phyloP scores from a whole-genome alignment of 2,113 vertebrate genomes.

The Grammomys dolichurus region DNA sequence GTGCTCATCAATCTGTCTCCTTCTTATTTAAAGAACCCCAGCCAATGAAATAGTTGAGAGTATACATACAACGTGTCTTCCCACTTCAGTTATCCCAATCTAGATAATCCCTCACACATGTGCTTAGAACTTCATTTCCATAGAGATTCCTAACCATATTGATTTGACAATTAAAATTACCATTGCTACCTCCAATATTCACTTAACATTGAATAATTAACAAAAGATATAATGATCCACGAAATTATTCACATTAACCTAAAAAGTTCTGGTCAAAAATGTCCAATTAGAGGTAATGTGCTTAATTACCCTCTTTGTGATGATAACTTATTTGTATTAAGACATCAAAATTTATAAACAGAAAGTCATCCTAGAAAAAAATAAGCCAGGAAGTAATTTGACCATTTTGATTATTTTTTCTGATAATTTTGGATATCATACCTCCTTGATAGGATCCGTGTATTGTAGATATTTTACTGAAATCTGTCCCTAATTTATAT shows the following conservation, averaged over 20 bases:
- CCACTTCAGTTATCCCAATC: neutral
- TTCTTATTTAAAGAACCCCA: neutral
- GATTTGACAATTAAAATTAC: neutral
- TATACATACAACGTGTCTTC: neutral
- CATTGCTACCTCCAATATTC: neutral
- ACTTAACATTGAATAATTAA: neutral
- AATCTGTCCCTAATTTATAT: neutral
- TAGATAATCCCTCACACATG: neutral
- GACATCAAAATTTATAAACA: neutral
- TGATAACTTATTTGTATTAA: neutral
- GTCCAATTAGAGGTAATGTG: neutral
- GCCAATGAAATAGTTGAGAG: neutral
- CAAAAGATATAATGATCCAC: neutral
- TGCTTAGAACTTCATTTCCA: neutral
- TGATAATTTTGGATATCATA: neutral
- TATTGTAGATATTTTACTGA: neutral
- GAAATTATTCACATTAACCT: neutral
- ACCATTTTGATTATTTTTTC: neutral
- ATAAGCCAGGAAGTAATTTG: neutral
- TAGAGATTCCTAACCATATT: neutral
- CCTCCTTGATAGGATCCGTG: neutral
- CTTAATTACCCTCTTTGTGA: neutral
- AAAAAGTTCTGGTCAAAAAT: neutral
- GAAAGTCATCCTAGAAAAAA: neutral
- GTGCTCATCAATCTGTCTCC: neutral